phyloP scores from a whole-genome alignment of 2,888 invertebrate species.

The Nomada ferruginata region DNA sequence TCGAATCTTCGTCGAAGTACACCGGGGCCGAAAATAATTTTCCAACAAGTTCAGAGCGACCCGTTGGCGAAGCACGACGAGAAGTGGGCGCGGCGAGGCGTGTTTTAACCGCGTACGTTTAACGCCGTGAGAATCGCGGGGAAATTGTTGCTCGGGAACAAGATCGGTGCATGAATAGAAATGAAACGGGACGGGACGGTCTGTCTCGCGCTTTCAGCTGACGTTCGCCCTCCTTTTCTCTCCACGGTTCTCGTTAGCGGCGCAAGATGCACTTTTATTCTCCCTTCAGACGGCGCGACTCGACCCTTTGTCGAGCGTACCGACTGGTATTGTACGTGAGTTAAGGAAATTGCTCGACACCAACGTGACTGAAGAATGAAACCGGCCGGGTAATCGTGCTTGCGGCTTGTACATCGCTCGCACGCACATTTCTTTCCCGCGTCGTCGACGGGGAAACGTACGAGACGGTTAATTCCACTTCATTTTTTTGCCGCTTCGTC shows the following conservation, averaged over 20 bases:
- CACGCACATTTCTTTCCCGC: background rate
- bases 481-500: no score
- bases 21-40: background rate
- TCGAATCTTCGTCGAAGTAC: background rate
- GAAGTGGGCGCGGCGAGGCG: conserved; percentile 3
- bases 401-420: background rate
- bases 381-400: conserved; percentile 21
- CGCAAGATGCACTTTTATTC: conserved; percentile 56
- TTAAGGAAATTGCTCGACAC: conserved; percentile 54
- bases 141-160: conserved; percentile 51
- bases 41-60: background rate
- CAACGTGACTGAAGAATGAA: conserved; percentile 11
- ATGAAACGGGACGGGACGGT: conserved; percentile 46
- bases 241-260: conserved; percentile 48
- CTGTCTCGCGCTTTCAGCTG: conserved; percentile 27
- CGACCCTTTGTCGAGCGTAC: conserved; percentile 33
- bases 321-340: conserved; percentile 40
- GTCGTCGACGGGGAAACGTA: background rate
- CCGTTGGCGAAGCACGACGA: background rate
- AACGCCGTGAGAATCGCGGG: conserved; percentile 48
- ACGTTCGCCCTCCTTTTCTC: background rate
- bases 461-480: no score
- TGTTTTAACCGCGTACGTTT: conserved; percentile 28
- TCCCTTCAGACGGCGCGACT: conserved; percentile 31
- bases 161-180: conserved; percentile 52